These are phyloP conservation scores for Todiramphus saurophagus DNA, from an alignment of 2,113 vertebrate genomes.

Conservation along the genomic window DNA sequence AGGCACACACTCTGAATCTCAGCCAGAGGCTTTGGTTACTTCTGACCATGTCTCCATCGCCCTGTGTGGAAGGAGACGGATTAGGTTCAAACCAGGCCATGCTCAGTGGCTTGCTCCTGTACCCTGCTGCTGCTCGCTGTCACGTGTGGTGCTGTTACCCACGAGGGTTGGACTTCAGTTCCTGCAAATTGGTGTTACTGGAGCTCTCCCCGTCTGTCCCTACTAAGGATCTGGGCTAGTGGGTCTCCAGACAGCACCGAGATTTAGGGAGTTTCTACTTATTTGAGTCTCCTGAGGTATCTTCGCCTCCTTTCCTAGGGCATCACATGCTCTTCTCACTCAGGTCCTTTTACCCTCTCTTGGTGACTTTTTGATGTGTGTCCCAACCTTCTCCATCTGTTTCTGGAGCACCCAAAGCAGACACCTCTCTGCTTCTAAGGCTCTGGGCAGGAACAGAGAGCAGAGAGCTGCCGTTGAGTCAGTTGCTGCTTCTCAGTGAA, in stretches of 20 bases:
- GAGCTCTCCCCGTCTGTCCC: not conserved
- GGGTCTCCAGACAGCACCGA: not conserved
- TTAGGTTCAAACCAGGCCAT: not conserved
- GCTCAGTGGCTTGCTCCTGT: not conserved
- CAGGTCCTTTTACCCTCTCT: not conserved
- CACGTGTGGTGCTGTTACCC: rapidly evolving
- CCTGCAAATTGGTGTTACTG: not conserved
- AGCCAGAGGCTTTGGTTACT: not conserved
- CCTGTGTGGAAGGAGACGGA: not conserved
- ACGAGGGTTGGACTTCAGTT: not conserved
- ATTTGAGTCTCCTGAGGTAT: not conserved
- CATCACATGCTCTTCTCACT: rapidly evolving
- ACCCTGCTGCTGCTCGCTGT: not conserved
- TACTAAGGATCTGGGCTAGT: not conserved
- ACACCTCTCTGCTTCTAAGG: not conserved
- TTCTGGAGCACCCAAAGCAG: not conserved
- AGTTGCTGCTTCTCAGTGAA: not conserved
- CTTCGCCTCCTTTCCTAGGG: not conserved
- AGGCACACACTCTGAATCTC: rapidly evolving
- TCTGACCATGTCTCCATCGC: not conserved
- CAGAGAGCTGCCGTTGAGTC: not conserved
- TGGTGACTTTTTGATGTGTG: not conserved
- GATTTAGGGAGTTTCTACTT: not conserved
- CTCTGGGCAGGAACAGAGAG: not conserved
- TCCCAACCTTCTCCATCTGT: not conserved